Evolutionary conservation across 2,113 vertebrate species (phyloP), one percentile per base, ranked within the genome.

Genomic region (Rousettus leschenaultii): DNA sequence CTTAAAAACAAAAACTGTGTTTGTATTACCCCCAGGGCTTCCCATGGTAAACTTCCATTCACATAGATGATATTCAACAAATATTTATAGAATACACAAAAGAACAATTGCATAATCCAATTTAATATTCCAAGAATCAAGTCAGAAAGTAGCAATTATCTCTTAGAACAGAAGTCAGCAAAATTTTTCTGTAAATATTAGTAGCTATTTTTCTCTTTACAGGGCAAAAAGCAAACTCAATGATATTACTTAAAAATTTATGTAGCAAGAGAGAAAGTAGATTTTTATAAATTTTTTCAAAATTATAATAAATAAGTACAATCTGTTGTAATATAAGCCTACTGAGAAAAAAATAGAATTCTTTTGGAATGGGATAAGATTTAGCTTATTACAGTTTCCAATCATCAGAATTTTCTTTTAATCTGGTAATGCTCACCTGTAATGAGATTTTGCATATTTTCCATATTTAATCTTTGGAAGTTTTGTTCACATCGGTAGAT

Each of bases 401-500:
- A 11, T 78, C 83, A 33, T 79, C 43, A 86, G 21, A 73, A 77
- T 89, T 74, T 96, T 91, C 51, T 84, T 22, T 51, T 89, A 40
- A 65, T 78, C 51, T 96, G 12, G 51, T 93, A 84, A 63, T 70
- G 6, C 33, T 77, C 30, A 70, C 14, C 33, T 87, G 3, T 79
- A 40, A 63, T 92, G 26, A 66, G 28, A 89, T 87, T 95, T 57
- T 90, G 21, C 18, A 51, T 71, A 30, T 65, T 93, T 93, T 71
- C n/a, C 38, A 65, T 78, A 68, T 57, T 92, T 86, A 24, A 38
- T 83, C n/a, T 92, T 94, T 89, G 78, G 89, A 86, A 71, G 63
- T 55, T 83, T n/a, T 89, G 92, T 92, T 87, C 48, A 63, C 57
- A 87, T 11, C 59, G 35, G n/a, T n/a, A 74, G 33, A 13, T 85